These are phyloP conservation scores for Phenganax marumi DNA, from an alignment of 92 coral and sea anemone species.

Conservation along the genomic window DNA sequence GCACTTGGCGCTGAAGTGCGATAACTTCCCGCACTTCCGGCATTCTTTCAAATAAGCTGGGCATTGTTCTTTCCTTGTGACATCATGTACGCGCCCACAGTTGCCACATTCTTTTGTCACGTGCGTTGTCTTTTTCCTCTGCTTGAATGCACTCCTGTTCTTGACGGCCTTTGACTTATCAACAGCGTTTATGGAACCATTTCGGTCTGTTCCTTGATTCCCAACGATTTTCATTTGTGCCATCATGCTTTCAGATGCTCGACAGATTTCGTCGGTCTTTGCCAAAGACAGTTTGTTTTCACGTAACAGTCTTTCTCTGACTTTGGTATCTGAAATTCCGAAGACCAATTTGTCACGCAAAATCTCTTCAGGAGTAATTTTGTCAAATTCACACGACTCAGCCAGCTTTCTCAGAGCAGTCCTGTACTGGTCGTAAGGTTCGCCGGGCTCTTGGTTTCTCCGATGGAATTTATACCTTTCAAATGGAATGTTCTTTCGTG, in stretches of 20 bases:
- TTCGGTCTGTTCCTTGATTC: constrained; percentile 25
- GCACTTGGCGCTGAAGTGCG: constrained; percentile 35
- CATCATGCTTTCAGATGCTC: constrained; percentile 54
- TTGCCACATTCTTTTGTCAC: constrained; percentile 30
- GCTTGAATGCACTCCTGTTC: constrained; percentile 24
- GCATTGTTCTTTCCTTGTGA: constrained; percentile 12
- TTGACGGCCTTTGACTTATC: not conserved
- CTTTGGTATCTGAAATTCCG: constrained; percentile 48
- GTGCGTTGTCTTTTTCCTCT: constrained; percentile 17
- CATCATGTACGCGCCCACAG: constrained; percentile 15
- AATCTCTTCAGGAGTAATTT: constrained; percentile 48
- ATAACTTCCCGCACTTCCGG: constrained; percentile 44
- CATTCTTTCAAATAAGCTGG: constrained; percentile 30
- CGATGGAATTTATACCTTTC: constrained; percentile 21
- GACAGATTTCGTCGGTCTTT: constrained; percentile 49
- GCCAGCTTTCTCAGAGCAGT: constrained; percentile 45
- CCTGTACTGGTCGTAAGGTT: constrained; percentile 47
- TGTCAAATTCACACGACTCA: constrained; percentile 41
- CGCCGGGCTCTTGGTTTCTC: constrained; percentile 35
- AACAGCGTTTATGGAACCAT: constrained; percentile 16
- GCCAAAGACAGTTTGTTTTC: constrained; percentile 42
- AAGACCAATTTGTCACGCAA: constrained; percentile 45
- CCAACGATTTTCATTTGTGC: constrained; percentile 57
- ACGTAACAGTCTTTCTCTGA: constrained; percentile 52
- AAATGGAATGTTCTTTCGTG: constrained; percentile 39